phyloP scores from a whole-genome alignment of 2,113 vertebrate genomes.

The Synodontis membranacea region DNA sequence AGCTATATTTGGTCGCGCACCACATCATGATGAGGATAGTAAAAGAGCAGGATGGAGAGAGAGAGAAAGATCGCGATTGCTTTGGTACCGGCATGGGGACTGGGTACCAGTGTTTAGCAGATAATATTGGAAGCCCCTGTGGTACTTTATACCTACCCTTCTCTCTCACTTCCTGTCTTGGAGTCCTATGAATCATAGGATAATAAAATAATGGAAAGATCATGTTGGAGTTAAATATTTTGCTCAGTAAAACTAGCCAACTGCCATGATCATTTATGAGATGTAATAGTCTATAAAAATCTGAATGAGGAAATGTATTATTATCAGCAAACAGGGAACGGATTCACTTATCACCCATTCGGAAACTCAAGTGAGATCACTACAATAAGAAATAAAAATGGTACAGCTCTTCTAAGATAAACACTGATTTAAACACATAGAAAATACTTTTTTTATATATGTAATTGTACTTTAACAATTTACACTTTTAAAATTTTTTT shows the following conservation, averaged over 20 bases:
- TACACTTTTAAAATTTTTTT: no score
- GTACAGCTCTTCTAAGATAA: neutral
- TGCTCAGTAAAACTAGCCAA: neutral
- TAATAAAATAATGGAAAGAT: slow-evolving; percentile 24
- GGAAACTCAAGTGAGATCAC: neutral
- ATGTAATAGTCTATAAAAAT: neutral
- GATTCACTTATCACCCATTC: neutral
- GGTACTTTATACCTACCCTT: neutral
- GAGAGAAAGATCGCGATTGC: slow-evolving; percentile 43
- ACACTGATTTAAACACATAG: neutral
- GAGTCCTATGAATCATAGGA: slow-evolving; percentile 5
- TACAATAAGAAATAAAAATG: neutral
- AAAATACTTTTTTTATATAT: neutral
- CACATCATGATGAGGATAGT: slow-evolving; percentile 45
- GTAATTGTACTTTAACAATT: neutral
- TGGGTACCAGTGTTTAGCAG: slow-evolving; percentile 40
- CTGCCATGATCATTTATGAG: neutral
- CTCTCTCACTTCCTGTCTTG: slow-evolving; percentile 12
- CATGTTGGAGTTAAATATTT: neutral
- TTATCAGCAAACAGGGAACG: neutral
- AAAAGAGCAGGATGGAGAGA: slow-evolving; percentile 46
- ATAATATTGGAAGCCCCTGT: slow-evolving; percentile 32
- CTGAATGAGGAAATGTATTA: slow-evolving; percentile 4
- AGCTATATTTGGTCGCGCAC: slow-evolving; percentile 58
- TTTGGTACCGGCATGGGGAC: slow-evolving; percentile 47